phyloP scores from a whole-genome alignment of 2,113 vertebrate genomes.

The Mormoops blainvillei region DNA sequence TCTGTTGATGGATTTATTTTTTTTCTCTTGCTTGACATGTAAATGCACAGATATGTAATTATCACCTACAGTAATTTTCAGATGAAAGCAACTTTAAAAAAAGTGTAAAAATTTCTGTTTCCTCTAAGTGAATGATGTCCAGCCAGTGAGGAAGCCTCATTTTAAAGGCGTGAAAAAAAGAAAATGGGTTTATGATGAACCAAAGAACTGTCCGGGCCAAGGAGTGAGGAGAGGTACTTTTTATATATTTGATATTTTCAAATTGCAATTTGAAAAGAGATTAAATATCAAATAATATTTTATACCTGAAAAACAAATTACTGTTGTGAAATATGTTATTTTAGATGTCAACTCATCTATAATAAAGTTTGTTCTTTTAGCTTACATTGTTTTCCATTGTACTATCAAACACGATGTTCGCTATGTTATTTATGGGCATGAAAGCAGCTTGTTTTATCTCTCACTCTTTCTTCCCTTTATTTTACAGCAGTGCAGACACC shows the following conservation, averaged over 20 bases:
- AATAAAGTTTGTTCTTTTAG: neutral
- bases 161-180: constrained; percentile 75
- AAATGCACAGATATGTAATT: constrained; percentile 53
- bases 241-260: neutral
- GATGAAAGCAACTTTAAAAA: constrained; percentile 48
- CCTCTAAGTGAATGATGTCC: constrained; percentile 59
- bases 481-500: constrained; percentile 61
- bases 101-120: constrained; percentile 62
- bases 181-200: constrained; percentile 76
- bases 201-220: constrained; percentile 64
- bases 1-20: neutral
- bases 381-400: neutral
- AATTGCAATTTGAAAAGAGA: neutral
- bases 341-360: neutral
- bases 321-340: neutral
- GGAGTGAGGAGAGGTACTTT: constrained; percentile 64
- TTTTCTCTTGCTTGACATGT: constrained; percentile 32
- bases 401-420: neutral
- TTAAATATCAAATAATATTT: neutral
- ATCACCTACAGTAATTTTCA: constrained; percentile 50
- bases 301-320: neutral
- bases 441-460: neutral
- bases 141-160: constrained; percentile 58
- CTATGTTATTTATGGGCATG: neutral
- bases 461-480: neutral